Evolutionary conservation across 2,797 vertebrate species (phyloP), one percentile per base, ranked within the genome.

Genomic region (Pangasius larnaudii): DNA sequence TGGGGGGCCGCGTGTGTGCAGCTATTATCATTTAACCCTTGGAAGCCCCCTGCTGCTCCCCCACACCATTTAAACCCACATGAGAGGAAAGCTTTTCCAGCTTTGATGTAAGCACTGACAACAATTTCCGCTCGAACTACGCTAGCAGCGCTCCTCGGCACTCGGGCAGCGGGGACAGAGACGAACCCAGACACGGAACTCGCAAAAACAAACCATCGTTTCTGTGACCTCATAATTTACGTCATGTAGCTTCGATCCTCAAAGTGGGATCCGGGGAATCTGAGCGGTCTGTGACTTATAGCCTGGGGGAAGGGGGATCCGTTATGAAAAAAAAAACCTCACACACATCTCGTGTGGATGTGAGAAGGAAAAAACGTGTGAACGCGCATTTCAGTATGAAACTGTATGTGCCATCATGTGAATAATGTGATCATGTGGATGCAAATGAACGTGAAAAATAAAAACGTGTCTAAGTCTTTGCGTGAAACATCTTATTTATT

Each of bases 101-200:
- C 94, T 95, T 94, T 95, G 95, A 95, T 93, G 95, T 94, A 69
- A 89, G 89, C 86, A 88, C 91, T 89, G 93, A 93, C 93, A 95
- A 93, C 89, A 91, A 90, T 93, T 95, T 91, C 87, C 89, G 86
- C 91, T 94, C 92, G 93, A 92, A 92, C 93, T 87, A 90, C 86
- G 88, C 91, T 84, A 91, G 51, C 80, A 33, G 53, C 30, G 27
- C 61, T 63, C 59, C 24, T 11, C 3, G 10, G 71, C 65, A 72
- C 78, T 80, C 92, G 89, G 85, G 67, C 79, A 36, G 10, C 67
- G 87, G 10, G 53, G 86, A 13, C 24, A 56, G 80, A 59, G 36
- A 67, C 46, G 9, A 8, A 67, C 6, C 53, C 77, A 42, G 36
- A 61, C 39, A 8, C 11, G 3, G 59, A 77, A 56, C 18, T 42